A percentile compares a stretch with the other conserved stretches of the same genome.
phyloP scores from a whole-genome alignment of 2,888 invertebrate species.

The Alloscopus bannaensis region DNA sequence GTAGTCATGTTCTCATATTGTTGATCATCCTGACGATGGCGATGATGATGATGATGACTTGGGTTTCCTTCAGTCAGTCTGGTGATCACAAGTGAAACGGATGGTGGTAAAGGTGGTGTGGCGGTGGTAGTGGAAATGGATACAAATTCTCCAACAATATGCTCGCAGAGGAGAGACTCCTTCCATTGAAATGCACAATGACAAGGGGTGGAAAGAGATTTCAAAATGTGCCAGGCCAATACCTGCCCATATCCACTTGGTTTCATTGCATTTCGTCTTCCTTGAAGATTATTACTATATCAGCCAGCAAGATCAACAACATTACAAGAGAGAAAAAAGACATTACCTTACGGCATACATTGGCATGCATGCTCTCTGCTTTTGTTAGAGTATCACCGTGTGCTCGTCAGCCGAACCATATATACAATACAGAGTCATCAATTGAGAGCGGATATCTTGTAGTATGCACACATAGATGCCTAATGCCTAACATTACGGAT shows the following conservation, averaged over 20 bases:
- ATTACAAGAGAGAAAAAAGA: slow-evolving; percentile 5
- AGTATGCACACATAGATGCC: too few species aligned
- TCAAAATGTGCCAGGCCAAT: slow-evolving; percentile 26
- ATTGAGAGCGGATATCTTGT: slow-evolving; percentile 44
- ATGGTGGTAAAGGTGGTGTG: slow-evolving; percentile 2
- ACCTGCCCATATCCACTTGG: background rate
- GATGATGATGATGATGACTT: slow-evolving; percentile 37
- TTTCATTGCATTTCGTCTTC: slow-evolving; percentile 15
- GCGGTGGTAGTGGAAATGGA: too few species aligned
- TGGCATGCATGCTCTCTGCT: background rate
- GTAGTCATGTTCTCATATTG: slow-evolving; percentile 36
- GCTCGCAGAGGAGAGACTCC: background rate
- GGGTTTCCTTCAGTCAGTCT: slow-evolving; percentile 14
- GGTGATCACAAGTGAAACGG: background rate
- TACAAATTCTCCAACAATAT: too few species aligned
- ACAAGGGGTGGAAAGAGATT: slow-evolving; percentile 39
- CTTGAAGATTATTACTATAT: slow-evolving; percentile 33
- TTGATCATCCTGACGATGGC: slow-evolving; percentile 14
- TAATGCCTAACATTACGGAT: too few species aligned
- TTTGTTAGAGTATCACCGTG: too few species aligned
- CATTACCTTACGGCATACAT: too few species aligned
- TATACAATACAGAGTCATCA: too few species aligned
- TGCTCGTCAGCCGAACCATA: too few species aligned
- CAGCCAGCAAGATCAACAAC: slow-evolving; percentile 31
- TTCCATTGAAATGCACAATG: background rate